Evolutionary conservation across 2,113 vertebrate species (phyloP).

Genomic region (Piprites chloris): DNA sequence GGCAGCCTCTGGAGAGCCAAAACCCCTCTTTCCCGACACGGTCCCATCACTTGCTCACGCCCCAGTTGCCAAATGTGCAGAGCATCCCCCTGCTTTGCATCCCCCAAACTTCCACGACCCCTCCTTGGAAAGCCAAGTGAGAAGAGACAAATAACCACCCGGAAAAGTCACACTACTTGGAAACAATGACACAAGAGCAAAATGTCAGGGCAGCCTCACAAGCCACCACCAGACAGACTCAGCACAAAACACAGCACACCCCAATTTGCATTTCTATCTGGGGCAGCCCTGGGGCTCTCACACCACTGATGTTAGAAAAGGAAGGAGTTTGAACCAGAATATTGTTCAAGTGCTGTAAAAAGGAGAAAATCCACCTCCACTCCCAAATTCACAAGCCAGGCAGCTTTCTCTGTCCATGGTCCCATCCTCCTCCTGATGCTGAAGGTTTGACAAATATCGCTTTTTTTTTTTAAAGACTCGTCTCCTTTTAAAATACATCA

Average conservation of each 20-base stretch:
- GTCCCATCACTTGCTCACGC: background rate
- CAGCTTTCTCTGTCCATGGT: background rate
- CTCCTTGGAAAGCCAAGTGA: background rate
- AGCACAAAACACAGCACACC: background rate
- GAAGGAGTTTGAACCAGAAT: background rate
- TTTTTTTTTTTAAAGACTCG: background rate
- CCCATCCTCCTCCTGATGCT: background rate
- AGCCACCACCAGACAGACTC: background rate
- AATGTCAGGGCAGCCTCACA: background rate
- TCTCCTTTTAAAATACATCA: background rate
- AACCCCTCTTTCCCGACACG: background rate
- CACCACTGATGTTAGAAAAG: fast-evolving
- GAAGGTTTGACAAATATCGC: background rate
- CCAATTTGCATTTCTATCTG: background rate
- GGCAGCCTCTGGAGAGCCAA: background rate
- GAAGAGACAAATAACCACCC: background rate
- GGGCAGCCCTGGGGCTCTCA: background rate
- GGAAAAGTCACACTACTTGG: fast-evolving
- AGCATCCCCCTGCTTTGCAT: background rate
- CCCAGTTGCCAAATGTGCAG: fast-evolving
- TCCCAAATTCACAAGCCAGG: background rate
- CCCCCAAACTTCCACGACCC: fast-evolving
- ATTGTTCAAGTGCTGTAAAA: background rate
- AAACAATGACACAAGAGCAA: background rate
- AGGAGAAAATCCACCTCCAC: fast-evolving